A percentile compares a stretch with the other conserved stretches of the same genome.
Conservation (phyloP, 2,113 vertebrate species). For the Thamnaconus septentrionalis region DNA sequence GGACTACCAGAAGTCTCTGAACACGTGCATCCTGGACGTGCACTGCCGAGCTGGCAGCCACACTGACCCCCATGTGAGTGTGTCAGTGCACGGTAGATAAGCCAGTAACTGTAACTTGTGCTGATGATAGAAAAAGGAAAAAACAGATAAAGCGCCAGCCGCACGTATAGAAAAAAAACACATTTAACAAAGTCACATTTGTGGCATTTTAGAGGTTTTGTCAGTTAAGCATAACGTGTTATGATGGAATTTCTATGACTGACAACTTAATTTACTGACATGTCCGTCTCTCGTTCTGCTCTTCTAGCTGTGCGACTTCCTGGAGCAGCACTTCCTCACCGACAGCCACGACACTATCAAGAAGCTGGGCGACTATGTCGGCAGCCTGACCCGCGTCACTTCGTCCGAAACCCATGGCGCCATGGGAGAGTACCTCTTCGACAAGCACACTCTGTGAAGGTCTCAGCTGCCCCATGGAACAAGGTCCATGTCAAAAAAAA, state of each 20-base stretch:
- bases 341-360: constrained; percentile 77
- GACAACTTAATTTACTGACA: no score
- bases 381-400: constrained; percentile 64
- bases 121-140: no score
- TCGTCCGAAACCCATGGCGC: constrained; percentile 47
- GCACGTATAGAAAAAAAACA: no score
- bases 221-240: no score
- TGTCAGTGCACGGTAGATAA: neutral
- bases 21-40: constrained; percentile 63
- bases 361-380: constrained; percentile 68
- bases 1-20: constrained; percentile 74
- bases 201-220: no score
- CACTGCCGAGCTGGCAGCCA: constrained; percentile 57
- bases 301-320: constrained; percentile 73
- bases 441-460: constrained; percentile 75
- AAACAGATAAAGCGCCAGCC: no score
- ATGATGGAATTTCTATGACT: no score
- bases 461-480: neutral
- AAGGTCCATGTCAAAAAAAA: constrained; percentile 8
- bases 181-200: no score
- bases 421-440: constrained; percentile 80
- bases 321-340: constrained; percentile 67
- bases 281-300: constrained; percentile 1
- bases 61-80: constrained; percentile 71
- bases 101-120: neutral